phyloP scores from a whole-genome alignment of 2,888 invertebrate genomes.

The Mimas tiliae region DNA sequence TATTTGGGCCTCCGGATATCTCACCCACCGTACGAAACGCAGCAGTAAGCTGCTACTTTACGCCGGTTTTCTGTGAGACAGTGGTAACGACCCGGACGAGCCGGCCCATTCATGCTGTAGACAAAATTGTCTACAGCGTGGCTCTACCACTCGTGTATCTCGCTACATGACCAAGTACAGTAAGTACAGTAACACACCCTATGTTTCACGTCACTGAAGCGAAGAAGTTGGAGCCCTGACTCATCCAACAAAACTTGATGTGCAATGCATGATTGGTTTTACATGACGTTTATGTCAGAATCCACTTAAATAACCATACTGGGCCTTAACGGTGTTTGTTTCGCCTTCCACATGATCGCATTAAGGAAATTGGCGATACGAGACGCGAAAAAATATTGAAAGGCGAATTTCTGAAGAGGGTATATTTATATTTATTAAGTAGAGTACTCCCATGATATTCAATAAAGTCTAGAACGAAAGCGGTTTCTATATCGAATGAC shows the following conservation, averaged over 20 bases:
- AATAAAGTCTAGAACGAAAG: no score
- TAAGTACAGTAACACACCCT: no score
- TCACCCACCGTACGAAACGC: no score
- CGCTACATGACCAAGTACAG: no score
- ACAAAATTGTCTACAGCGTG: no score
- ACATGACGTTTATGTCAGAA: not conserved
- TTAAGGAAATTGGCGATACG: constrained; percentile 2
- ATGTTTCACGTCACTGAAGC: not conserved
- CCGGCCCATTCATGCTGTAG: no score
- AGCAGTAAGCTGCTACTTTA: no score
- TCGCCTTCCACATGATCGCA: not conserved
- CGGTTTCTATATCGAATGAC: no score
- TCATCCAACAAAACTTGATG: not conserved
- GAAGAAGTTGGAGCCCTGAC: not conserved
- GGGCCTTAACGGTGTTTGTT: constrained; percentile 1
- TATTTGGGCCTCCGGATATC: no score
- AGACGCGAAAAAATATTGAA: not conserved
- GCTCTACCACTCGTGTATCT: no score
- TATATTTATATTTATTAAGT: not conserved
- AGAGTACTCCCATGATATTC: not conserved
- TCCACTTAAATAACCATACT: not conserved
- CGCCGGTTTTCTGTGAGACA: no score
- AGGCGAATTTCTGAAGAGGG: constrained; percentile 7
- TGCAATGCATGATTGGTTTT: not conserved
- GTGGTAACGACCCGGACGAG: no score